Evolutionary conservation across 2,113 vertebrate genomes (phyloP).

Genomic region (Ivindomyrus marchei): DNA sequence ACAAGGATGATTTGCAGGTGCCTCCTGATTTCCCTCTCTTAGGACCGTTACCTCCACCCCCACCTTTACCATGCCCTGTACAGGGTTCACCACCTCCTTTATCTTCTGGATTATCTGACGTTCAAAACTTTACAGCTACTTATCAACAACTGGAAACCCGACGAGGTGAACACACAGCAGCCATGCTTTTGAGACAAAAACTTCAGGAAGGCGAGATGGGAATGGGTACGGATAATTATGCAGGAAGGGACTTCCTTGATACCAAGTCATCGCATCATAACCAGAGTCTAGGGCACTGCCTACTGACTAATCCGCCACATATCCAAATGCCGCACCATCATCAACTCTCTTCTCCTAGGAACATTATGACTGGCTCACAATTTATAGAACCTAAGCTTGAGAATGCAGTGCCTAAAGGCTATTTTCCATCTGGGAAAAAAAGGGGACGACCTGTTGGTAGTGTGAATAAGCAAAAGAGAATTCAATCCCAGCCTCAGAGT

Average conservation of each 20-base stretch:
- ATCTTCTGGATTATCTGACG: constrained; percentile 65
- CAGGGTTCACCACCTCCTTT: constrained; percentile 65
- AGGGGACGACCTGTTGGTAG: constrained; percentile 94
- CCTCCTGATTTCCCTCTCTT: constrained; percentile 50
- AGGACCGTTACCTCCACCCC: constrained; percentile 62
- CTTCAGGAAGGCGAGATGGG: constrained; percentile 62
- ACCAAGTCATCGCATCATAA: constrained; percentile 52
- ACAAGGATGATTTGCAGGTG: constrained; percentile 53
- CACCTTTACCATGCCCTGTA: constrained; percentile 60
- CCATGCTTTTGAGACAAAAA: constrained; percentile 63
- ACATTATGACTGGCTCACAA: constrained; percentile 35
- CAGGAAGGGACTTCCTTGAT: constrained; percentile 59
- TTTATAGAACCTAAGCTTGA: constrained; percentile 56
- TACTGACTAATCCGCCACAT: constrained; percentile 48
- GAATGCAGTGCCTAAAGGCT: constrained; percentile 78
- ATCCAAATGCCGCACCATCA: constrained; percentile 43
- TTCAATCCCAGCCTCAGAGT: constrained; percentile 45
- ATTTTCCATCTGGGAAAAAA: constrained; percentile 97
- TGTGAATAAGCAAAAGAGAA: constrained; percentile 89
- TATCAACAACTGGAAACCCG: constrained; percentile 67
- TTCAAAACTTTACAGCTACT: constrained; percentile 68
- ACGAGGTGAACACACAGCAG: constrained; percentile 62
- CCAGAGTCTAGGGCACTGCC: constrained; percentile 52
- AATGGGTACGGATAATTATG: constrained; percentile 63
- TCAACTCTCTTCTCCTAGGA: constrained; percentile 43